Evolutionary conservation across 1,140 invertebrate genomes (phyloP).

Genomic region (Atopsyche davidsoni): DNA sequence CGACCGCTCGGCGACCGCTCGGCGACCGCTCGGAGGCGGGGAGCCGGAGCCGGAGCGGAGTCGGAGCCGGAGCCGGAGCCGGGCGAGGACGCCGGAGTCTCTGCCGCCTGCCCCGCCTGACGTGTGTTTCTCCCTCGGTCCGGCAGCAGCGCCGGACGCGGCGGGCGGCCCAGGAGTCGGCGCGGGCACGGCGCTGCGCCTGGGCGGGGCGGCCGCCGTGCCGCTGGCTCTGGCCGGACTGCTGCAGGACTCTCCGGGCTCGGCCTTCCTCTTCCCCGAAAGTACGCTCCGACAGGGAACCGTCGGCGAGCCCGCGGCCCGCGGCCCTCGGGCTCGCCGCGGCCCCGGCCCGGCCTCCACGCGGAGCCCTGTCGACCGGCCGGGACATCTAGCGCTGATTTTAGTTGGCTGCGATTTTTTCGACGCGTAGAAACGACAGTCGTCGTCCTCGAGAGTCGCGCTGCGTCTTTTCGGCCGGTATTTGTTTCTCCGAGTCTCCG

Average conservation of each 20-base stretch:
- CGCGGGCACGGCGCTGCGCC: slow-evolving; percentile 21
- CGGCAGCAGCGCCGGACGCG: slow-evolving; percentile 1
- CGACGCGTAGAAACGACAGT: no score
- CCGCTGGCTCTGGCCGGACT: slow-evolving; percentile 40
- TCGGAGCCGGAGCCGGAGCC: slow-evolving; percentile 31
- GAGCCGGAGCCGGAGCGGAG: neutral
- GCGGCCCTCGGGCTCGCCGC: no score
- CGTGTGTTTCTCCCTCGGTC: no score
- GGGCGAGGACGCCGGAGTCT: slow-evolving; percentile 31
- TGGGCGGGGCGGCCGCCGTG: slow-evolving; percentile 34
- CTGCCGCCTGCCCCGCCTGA: slow-evolving; percentile 6
- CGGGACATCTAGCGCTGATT: no score
- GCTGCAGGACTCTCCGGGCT: slow-evolving; percentile 36
- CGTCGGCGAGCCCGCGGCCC: no score
- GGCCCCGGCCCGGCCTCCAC: no score
- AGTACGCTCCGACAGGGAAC: slow-evolving; percentile 36
- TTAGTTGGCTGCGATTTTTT: no score
- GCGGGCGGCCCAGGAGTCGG: slow-evolving; percentile 25
- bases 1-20: no score
- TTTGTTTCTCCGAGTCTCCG: no score
- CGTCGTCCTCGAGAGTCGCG: no score
- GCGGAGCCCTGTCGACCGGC: no score
- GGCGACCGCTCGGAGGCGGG: neutral
- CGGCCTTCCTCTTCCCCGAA: slow-evolving; percentile 39
- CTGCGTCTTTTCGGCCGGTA: no score